Base-by-base conservation (phyloP, 2,113 vertebrate species). In the Colistium nudipinnis region DNA sequence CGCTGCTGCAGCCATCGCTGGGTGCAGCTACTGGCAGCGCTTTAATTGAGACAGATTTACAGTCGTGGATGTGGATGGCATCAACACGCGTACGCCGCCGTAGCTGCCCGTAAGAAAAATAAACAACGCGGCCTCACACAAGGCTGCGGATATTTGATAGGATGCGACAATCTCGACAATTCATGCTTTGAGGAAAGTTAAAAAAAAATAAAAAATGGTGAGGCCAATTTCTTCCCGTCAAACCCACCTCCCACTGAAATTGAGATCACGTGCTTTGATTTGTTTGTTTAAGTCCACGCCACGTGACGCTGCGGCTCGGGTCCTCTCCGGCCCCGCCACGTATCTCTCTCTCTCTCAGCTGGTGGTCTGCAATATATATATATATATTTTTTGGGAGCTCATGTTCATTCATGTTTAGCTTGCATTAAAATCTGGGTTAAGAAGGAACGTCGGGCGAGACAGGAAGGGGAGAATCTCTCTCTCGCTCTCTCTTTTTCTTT, bases 381-480 rank as follows among this genome's bases (percentile, higher is more conserved):
- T n/a, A n/a, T n/a, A n/a, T n/a, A n/a, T n/a, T n/a, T 81, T 82
- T 66, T 68, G 67, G 31, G 67, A 47, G n/a, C 41, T 43, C 44
- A 6, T 64, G 48, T 62, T 76, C 63, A 25, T 64, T 60, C 66
- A 44, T 27, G 38, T 74, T 81, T 71, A 84, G 80, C 60, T 67
- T 47, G 22, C 60, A 73, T 78, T 73, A 70, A 69, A 83, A 88
- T 78, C 68, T 70, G 70, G 82, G 77, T 67, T 81, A 70, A 76
- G 78, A 53, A 83, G 64, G 62, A n/a, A 78, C 8, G 19, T 52
- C 36, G 68, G 52, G 71, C 56, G 72, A 69, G 72, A 77, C 73
- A 78, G 73, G 85, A 81, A 80, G 62, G 77, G 70, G 65, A 76
- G 69, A 86, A 81, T 82, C 54, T 73, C 78, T 52, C 53, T 59